These are phyloP conservation scores for Aulostomus chinensis DNA, from an alignment of 2,797 vertebrate genomes.

Conservation along the genomic window DNA sequence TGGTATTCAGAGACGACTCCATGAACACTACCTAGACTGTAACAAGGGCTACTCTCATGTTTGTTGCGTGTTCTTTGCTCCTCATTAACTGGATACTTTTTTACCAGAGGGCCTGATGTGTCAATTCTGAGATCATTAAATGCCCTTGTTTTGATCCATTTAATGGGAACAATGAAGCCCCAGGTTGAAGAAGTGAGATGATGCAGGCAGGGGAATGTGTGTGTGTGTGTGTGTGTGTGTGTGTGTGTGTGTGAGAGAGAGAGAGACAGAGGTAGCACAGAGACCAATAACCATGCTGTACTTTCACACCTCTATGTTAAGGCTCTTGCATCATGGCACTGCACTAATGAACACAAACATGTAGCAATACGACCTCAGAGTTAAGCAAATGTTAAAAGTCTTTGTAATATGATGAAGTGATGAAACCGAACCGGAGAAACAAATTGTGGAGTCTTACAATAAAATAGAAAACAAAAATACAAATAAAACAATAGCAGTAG, in stretches of 20 bases:
- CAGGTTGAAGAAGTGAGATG: slow-evolving; percentile 30
- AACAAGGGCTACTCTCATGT: neutral
- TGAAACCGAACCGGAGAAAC: no score
- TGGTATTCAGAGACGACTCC: neutral
- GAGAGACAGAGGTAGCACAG: neutral
- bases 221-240: slow-evolving; percentile 2
- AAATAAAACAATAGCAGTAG: no score
- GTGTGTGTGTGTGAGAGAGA: no score
- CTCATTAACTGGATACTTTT: slow-evolving; percentile 16
- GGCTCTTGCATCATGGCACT: slow-evolving; percentile 24
- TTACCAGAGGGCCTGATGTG: neutral
- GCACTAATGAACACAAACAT: no score
- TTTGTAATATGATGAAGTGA: no score
- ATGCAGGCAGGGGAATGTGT: neutral
- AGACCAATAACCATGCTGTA: slow-evolving; percentile 4
- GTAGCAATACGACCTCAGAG: no score
- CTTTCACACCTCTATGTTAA: slow-evolving; percentile 57
- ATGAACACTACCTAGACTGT: neutral
- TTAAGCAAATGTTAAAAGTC: no score
- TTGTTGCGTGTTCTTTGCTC: slow-evolving; percentile 4
- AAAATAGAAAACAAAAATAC: no score
- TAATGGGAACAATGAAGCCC: slow-evolving; percentile 11
- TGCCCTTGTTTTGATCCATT: slow-evolving; percentile 12
- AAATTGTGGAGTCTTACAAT: no score
- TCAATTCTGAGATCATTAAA: slow-evolving; percentile 15